Evolutionary conservation across 2,113 vertebrate species (phyloP), one percentile per base, ranked within the genome.

Genomic region (Centrocercus urophasianus): DNA sequence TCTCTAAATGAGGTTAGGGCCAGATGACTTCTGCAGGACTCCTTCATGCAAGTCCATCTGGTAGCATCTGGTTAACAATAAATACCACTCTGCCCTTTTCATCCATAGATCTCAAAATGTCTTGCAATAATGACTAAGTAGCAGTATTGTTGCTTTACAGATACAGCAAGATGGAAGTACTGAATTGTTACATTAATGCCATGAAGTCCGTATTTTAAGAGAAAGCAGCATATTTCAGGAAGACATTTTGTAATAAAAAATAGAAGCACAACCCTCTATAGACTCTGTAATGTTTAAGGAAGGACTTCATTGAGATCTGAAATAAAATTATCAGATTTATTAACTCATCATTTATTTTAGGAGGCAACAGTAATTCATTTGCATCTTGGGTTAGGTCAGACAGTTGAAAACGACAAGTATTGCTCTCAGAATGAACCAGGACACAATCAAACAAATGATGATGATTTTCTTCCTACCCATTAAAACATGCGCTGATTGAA

Each of bases 371-470:
- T 73, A 79, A 86, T 82, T 90, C 70, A 65, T 74, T 42, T 38
- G n/a, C n/a, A 77, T 60, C 77, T 91, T 85, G 66, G 34, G 72
- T 94, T 50, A 89, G 25, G 73, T 83, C 75, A 93, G 71, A 47
- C 54, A 86, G 86, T 38, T 77, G 48, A 42, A 60, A 84, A 86
- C 65, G 47, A 78, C 54, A 52, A 79, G 34, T 38, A 89, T 96
- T 97, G 97, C 85, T 97, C 97, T 97, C 97, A 97, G 97, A 98
- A 98, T 97, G 97, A 97, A 89, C 88, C 56, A 70, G 93, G 94
- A 94, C 77, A 95, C 67, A 92, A 38, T 80, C 89, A 95, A 86
- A 93, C 91, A 91, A 47, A 80, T 76, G 64, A 70, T 65, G 90
- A 93, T 90, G 93, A 80, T 90, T 96, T 89, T 91, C 86, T 57